Conservation (phyloP, 1,140 invertebrate species). For the Bombus pascuorum region DNA sequence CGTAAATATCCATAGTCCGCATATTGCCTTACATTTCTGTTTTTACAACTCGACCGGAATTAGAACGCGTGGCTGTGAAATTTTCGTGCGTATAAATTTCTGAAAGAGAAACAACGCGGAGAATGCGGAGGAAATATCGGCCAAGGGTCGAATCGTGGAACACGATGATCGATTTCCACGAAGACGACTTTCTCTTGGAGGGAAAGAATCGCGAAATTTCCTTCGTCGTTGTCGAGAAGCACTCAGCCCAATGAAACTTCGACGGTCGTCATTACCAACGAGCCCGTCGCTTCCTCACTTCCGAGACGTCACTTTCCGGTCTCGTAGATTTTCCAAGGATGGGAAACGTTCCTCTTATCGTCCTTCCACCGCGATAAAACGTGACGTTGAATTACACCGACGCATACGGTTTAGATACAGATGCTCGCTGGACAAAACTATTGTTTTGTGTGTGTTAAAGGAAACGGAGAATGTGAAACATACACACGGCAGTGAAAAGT, state of each 20-base stretch:
- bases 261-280: slow-evolving; percentile 46
- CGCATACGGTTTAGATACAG: background rate
- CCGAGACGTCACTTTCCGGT: slow-evolving; percentile 22
- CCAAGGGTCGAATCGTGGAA: background rate
- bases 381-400: slow-evolving; percentile 20
- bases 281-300: background rate
- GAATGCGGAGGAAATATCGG: background rate
- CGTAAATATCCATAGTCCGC: too few relatives aligned
- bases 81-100: too few relatives aligned
- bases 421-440: background rate
- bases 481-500: too few relatives aligned
- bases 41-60: too few relatives aligned
- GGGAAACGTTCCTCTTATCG: slow-evolving; percentile 38
- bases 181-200: background rate
- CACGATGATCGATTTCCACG: slow-evolving; percentile 30
- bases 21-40: too few relatives aligned
- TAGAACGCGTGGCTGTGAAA: too few relatives aligned
- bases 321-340: slow-evolving; percentile 1
- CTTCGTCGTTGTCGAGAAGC: slow-evolving; percentile 25
- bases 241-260: slow-evolving; percentile 64
- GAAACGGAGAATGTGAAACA: too few relatives aligned
- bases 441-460: too few relatives aligned
- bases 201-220: slow-evolving; percentile 17
- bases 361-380: slow-evolving; percentile 37
- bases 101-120: too few relatives aligned